Conservation (phyloP, 2,888 invertebrate genomes). For the Lasioglossum villosulum region DNA sequence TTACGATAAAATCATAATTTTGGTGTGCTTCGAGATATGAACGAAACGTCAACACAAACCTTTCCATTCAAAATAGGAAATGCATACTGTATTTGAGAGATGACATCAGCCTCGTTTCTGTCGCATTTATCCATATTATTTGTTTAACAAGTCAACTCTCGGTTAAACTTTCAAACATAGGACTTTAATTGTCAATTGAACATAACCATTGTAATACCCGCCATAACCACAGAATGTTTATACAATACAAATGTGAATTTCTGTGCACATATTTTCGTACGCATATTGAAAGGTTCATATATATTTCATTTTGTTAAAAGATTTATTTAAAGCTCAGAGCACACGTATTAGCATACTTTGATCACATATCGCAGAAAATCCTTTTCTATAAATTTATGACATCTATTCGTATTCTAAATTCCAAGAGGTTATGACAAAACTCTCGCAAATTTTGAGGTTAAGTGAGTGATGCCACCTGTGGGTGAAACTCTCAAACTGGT, state of each 20-base stretch:
- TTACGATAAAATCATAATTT: background rate
- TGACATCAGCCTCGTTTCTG: conserved; percentile 28
- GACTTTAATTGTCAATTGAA: background rate
- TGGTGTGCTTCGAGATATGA: background rate
- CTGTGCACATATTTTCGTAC: background rate
- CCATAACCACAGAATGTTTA: background rate
- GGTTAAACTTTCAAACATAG: background rate
- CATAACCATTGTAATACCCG: background rate
- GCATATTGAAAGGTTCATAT: background rate
- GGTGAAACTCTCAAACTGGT: too few species aligned
- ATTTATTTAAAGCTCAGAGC: too few species aligned
- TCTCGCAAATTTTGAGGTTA: too few species aligned
- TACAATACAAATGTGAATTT: too few species aligned
- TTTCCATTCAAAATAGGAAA: conserved; percentile 77
- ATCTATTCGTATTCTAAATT: too few species aligned
- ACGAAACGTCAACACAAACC: conserved; percentile 57
- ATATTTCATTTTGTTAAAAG: background rate
- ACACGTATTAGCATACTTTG: too few species aligned
- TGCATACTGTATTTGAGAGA: conserved; percentile 67
- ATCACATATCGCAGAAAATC: too few species aligned
- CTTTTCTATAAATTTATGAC: too few species aligned
- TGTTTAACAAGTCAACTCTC: background rate
- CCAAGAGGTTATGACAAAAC: too few species aligned
- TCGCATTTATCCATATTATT: conserved; percentile 41
- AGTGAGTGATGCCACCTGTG: too few species aligned